Percentiles rank a stretch among this genome's conserved stretches.
Conservation (phyloP, 2,888 invertebrate species). For the Lithophane leautieri region DNA sequence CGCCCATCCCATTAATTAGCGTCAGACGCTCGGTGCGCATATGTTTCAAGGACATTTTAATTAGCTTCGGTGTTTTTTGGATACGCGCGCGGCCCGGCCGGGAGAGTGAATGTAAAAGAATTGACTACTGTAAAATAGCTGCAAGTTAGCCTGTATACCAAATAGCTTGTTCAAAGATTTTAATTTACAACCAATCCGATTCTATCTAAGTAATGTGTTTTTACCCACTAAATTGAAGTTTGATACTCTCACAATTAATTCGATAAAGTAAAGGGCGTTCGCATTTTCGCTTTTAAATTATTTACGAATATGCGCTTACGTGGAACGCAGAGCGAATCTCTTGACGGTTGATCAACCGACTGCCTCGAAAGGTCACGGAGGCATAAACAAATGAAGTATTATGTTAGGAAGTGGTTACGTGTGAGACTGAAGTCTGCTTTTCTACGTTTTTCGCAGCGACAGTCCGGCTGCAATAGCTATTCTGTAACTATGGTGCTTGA, state of each 20-base stretch:
- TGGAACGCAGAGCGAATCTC: background rate
- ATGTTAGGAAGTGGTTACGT: background rate
- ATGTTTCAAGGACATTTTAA: too few relatives aligned
- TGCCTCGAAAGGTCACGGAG: background rate
- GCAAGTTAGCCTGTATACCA: background rate
- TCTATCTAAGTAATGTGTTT: background rate
- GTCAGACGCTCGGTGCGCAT: too few relatives aligned
- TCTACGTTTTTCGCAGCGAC: background rate
- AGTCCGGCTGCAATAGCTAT: background rate
- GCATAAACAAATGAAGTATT: conserved; percentile 2
- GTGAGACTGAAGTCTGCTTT: background rate
- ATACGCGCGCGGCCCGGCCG: too few relatives aligned
- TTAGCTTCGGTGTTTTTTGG: too few relatives aligned
- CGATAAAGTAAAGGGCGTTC: background rate
- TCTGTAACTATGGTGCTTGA: background rate
- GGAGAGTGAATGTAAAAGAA: background rate
- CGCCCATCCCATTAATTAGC: too few relatives aligned
- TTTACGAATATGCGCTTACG: background rate
- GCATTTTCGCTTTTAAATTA: background rate
- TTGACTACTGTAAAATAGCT: background rate
- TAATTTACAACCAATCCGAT: conserved; percentile 1
- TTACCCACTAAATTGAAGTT: background rate
- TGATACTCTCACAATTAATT: background rate
- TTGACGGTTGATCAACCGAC: background rate
- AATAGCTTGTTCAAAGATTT: background rate